A percentile compares a stretch with the other conserved stretches of the same genome.
These are phyloP conservation scores for Mormyrops attenuatus DNA, from an alignment of 2,797 vertebrate genomes.

Conservation along the genomic window DNA sequence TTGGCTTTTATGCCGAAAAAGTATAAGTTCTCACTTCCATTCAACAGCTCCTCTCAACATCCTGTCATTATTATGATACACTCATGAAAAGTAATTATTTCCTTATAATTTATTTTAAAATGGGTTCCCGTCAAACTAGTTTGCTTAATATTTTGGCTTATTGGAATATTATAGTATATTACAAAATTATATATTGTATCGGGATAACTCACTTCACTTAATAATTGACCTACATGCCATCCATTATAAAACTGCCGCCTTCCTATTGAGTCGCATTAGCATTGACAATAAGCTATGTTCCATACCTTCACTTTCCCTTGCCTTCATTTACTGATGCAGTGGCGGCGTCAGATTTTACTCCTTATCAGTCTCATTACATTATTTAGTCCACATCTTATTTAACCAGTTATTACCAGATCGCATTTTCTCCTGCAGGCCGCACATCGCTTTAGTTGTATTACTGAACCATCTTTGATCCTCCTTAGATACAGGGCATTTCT, in stretches of 20 bases:
- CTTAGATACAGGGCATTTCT: neutral
- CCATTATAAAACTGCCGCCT: neutral
- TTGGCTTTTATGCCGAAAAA: neutral
- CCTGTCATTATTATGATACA: neutral
- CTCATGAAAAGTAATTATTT: neutral
- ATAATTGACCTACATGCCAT: neutral
- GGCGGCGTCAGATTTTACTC: neutral
- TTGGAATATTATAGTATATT: neutral
- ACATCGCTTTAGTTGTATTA: neutral
- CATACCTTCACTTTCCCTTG: neutral
- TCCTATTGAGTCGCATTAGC: neutral
- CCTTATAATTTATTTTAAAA: constrained; percentile 2
- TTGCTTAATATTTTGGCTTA: neutral
- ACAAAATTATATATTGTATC: neutral
- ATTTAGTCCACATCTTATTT: neutral
- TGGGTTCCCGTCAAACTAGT: neutral
- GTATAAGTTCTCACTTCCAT: neutral
- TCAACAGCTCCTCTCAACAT: neutral
- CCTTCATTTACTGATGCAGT: neutral
- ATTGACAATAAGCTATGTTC: neutral
- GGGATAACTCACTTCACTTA: neutral
- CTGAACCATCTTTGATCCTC: neutral
- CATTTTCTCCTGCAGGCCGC: neutral
- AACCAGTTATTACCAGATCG: neutral
- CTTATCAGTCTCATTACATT: neutral